These are phyloP conservation scores for Pentalonia nigronervosa DNA, from an alignment of 1,140 invertebrate genomes.

Conservation along the genomic window DNA sequence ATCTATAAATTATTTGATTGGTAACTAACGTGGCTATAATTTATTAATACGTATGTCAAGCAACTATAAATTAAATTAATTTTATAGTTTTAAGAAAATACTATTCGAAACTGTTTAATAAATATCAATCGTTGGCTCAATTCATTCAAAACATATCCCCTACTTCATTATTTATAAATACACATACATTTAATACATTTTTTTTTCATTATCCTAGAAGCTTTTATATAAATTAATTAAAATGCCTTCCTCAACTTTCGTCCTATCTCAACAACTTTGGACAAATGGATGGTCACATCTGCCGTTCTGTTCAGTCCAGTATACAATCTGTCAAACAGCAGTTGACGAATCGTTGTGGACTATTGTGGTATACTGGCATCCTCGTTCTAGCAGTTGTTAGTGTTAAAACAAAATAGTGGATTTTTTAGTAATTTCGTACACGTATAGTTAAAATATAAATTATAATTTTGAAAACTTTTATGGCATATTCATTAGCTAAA, in stretches of 20 bases:
- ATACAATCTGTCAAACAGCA: constrained; percentile 33
- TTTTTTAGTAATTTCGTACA: neutral
- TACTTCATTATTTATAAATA: constrained; percentile 20
- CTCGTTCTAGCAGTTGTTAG: neutral
- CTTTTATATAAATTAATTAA: constrained; percentile 51
- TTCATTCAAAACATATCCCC: neutral
- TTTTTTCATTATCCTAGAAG: neutral
- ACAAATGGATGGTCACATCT: constrained; percentile 49
- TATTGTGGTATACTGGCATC: neutral
- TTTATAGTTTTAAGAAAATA: no score
- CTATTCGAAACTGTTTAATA: neutral
- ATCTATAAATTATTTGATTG: neutral
- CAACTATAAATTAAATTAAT: no score
- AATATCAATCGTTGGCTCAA: neutral
- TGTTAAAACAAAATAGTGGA: neutral
- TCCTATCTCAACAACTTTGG: constrained; percentile 9
- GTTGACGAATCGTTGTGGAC: constrained; percentile 25
- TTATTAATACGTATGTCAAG: neutral
- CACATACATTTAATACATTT: constrained; percentile 1
- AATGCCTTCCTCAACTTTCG: neutral
- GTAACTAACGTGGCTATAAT: neutral
- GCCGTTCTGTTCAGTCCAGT: neutral
- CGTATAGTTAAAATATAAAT: neutral
- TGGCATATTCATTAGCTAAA: neutral
- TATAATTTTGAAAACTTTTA: neutral